Evolutionary conservation across 2,888 invertebrate genomes (phyloP).

Genomic region (Mylabris sibirica): DNA sequence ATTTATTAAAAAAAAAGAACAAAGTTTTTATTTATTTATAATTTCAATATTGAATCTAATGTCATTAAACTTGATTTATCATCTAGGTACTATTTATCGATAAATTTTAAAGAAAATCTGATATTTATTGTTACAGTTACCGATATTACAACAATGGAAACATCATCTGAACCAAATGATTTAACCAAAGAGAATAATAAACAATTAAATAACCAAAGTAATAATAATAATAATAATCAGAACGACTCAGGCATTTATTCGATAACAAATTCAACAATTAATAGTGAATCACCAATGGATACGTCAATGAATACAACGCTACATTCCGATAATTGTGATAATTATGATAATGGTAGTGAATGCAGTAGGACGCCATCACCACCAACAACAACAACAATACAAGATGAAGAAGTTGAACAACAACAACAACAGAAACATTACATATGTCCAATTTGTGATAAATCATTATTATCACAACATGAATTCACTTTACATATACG

Average conservation of each 20-base stretch:
- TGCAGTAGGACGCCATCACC: constrained; percentile 58
- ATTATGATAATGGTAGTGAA: constrained; percentile 63
- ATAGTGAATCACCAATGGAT: constrained; percentile 11
- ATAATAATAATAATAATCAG: constrained; percentile 41
- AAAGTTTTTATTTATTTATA: constrained; percentile 3
- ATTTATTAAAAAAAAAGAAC: background rate
- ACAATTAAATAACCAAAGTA: constrained; percentile 10
- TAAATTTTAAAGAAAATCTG: no score
- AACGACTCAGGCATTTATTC: constrained; percentile 59
- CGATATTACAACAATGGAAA: constrained; percentile 54
- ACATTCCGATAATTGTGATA: constrained; percentile 59
- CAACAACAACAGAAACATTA: constrained; percentile 62
- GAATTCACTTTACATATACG: constrained; percentile 76
- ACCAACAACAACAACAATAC: constrained; percentile 40
- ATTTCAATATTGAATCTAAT: background rate
- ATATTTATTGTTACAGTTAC: constrained; percentile 51
- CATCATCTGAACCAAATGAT: constrained; percentile 46
- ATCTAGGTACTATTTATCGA: no score
- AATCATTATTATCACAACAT: constrained; percentile 68
- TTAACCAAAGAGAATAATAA: constrained; percentile 40
- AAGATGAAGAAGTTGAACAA: constrained; percentile 61
- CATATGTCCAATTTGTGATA: constrained; percentile 72
- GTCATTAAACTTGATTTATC: constrained; percentile 10
- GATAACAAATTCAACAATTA: constrained; percentile 9
- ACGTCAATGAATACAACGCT: constrained; percentile 25